phyloP scores from a whole-genome alignment of 2,888 invertebrate species.

The Desoria tigrina region DNA sequence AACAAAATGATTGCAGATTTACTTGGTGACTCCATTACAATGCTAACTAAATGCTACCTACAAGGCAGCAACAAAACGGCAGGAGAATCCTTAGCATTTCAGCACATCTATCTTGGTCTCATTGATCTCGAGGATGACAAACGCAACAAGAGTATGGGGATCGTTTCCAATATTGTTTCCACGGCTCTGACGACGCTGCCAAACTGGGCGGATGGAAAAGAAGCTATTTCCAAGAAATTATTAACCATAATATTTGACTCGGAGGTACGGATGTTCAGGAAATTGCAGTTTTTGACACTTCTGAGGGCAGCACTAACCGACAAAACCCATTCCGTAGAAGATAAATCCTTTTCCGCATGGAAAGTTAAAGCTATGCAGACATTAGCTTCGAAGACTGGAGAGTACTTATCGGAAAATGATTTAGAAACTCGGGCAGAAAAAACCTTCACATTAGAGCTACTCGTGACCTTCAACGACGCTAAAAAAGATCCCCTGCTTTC shows the following conservation, averaged over 20 bases:
- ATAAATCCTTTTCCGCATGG: neutral
- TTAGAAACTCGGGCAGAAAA: neutral
- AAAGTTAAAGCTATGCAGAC: neutral
- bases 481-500: neutral
- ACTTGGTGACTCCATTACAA: slow-evolving; percentile 22
- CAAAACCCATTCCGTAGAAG: neutral
- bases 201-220: slow-evolving; percentile 23
- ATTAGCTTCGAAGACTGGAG: slow-evolving; percentile 3
- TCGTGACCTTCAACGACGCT: neutral
- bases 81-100: slow-evolving; percentile 20
- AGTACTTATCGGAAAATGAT: neutral
- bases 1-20: slow-evolving; percentile 25
- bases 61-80: slow-evolving; percentile 3
- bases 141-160: slow-evolving; percentile 17
- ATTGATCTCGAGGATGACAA: slow-evolving; percentile 15
- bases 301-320: slow-evolving; percentile 7
- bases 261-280: slow-evolving; percentile 10
- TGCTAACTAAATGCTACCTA: slow-evolving; percentile 27
- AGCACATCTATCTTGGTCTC: slow-evolving; percentile 15
- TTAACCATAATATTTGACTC: slow-evolving; percentile 8
- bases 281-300: slow-evolving; percentile 2
- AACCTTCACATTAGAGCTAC: slow-evolving; percentile 5
- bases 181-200: slow-evolving; percentile 22
- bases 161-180: slow-evolving; percentile 17
- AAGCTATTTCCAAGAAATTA: slow-evolving; percentile 15